Conservation (phyloP, 2,113 vertebrate species). For the Elaphurus davidianus region DNA sequence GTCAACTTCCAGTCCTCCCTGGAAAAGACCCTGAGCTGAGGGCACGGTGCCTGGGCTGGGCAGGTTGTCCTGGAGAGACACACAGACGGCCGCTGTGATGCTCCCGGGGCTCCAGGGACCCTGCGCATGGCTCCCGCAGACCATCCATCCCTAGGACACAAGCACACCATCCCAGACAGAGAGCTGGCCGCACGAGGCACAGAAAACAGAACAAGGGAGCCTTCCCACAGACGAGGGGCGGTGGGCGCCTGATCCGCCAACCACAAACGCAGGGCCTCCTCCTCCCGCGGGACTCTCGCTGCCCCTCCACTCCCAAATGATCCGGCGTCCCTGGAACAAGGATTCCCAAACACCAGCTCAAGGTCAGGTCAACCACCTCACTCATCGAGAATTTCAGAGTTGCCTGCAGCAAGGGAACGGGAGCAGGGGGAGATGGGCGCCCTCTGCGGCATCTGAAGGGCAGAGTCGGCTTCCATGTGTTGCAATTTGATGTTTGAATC, state of each 20-base stretch:
- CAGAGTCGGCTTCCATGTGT: not conserved
- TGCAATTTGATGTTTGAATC: not conserved
- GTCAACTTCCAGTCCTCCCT: not conserved
- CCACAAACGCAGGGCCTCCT: not conserved
- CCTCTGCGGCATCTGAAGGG: not conserved
- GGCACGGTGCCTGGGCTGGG: not conserved
- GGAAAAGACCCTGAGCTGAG: not conserved
- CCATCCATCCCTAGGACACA: not conserved
- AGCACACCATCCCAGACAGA: not conserved
- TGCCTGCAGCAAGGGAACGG: not conserved
- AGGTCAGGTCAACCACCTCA: not conserved
- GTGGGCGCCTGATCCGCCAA: not conserved
- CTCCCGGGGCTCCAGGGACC: not conserved
- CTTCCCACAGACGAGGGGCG: accelerated
- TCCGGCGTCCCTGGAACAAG: not conserved
- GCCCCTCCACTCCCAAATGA: not conserved
- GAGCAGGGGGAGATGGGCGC: not conserved
- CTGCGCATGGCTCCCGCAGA: accelerated
- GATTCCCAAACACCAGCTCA: not conserved
- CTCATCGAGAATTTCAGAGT: not conserved
- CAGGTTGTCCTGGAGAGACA: not conserved
- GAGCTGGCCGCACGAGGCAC: accelerated
- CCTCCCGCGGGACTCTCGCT: accelerated
- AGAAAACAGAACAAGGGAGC: not conserved
- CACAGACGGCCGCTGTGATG: not conserved